phyloP scores from a whole-genome alignment of 2,113 vertebrate genomes.

The Paratilapia polleni region DNA sequence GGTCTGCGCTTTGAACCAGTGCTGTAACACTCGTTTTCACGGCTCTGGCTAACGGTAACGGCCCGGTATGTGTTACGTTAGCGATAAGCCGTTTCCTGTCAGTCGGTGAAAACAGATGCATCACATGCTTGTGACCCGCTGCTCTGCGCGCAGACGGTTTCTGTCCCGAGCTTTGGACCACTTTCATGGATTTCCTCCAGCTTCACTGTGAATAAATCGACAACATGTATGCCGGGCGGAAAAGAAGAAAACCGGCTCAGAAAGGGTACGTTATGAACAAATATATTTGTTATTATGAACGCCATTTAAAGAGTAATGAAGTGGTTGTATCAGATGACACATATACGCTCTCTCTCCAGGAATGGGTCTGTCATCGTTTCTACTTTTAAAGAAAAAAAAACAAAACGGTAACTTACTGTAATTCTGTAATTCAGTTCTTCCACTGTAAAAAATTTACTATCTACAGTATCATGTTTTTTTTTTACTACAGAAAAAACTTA shows the following conservation, averaged over 20 bases:
- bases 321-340: too few relatives aligned
- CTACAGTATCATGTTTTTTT: too few relatives aligned
- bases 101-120: neutral
- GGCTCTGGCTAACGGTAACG: neutral
- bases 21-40: neutral
- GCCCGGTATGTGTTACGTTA: neutral
- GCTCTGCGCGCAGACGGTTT: neutral
- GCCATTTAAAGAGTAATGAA: neutral
- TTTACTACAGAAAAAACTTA: too few relatives aligned
- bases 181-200: conserved; percentile 14
- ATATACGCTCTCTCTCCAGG: too few relatives aligned
- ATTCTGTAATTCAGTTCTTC: too few relatives aligned
- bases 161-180: neutral
- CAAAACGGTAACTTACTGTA: too few relatives aligned
- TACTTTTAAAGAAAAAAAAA: too few relatives aligned
- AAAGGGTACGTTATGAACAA: conserved; percentile 61
- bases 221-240: conserved; percentile 74
- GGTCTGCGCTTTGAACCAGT: neutral
- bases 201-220: neutral
- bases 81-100: neutral
- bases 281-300: neutral
- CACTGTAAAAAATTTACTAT: too few relatives aligned
- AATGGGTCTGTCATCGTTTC: too few relatives aligned
- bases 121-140: too few relatives aligned
- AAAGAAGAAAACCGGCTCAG: conserved; percentile 74